A percentile compares a stretch with the other conserved stretches of the same genome.
phyloP scores from a whole-genome alignment of 2,113 vertebrate genomes.

The Indicator indicator region DNA sequence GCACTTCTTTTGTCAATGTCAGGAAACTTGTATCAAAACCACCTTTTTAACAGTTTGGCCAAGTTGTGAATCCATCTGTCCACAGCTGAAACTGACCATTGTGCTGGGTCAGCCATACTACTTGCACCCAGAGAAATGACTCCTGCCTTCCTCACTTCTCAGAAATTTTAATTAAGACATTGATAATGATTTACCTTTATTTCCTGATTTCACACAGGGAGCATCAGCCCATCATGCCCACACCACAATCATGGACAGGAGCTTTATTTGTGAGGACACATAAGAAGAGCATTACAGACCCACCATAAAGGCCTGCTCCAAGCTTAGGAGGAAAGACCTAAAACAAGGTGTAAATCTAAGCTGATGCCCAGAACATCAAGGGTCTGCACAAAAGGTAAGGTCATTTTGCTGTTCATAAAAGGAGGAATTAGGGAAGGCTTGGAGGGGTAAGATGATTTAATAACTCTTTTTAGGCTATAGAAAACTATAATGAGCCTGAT shows the following conservation, averaged over 20 bases:
- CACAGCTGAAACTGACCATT: neutral
- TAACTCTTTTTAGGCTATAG: neutral
- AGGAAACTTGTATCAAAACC: neutral
- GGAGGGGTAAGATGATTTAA: neutral
- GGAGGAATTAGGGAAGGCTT: neutral
- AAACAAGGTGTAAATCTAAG: neutral
- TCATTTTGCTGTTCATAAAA: neutral
- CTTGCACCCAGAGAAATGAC: neutral
- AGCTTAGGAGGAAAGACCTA: neutral
- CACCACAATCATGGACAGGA: neutral
- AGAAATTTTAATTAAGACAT: neutral
- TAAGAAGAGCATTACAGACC: neutral
- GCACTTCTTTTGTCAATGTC: neutral
- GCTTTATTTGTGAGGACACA: neutral
- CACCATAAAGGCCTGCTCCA: neutral
- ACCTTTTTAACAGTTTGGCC: neutral
- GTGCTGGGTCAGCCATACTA: neutral
- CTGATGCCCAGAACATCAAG: neutral
- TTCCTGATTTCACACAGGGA: neutral
- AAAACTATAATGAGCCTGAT: neutral
- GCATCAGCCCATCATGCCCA: neutral
- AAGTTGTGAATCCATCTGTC: neutral
- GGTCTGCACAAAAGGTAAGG: neutral
- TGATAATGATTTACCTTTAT: neutral
- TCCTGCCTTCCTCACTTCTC: neutral